Percentiles rank a stretch among this genome's conserved stretches.
phyloP scores from a whole-genome alignment of 2,797 vertebrate species.

The Catharus ustulatus region DNA sequence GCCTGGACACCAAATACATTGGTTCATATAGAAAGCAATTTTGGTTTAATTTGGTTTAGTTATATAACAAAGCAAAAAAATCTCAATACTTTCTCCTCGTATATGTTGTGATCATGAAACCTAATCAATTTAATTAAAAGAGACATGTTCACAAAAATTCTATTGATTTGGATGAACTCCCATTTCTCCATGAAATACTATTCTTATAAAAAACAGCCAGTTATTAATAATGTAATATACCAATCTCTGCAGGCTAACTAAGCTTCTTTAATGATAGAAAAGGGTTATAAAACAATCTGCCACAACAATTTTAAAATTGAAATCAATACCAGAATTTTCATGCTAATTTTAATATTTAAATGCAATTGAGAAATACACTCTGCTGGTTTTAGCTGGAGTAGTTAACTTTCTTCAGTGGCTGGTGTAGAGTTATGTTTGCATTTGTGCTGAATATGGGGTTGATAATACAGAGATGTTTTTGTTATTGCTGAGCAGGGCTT shows the following conservation, averaged over 20 bases:
- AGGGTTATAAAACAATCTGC: not conserved
- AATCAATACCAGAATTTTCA: not conserved
- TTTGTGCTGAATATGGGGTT: not conserved
- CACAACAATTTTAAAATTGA: not conserved
- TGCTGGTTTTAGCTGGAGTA: not conserved
- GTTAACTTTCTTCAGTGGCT: not conserved
- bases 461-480: not conserved
- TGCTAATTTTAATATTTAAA: not conserved
- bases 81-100: not conserved
- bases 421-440: not conserved
- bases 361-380: not conserved
- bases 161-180: not conserved
- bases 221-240: not conserved
- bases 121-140: not conserved
- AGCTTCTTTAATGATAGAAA: not conserved
- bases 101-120: not conserved
- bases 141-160: not conserved
- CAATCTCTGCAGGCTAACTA: not conserved
- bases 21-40: not conserved
- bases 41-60: not conserved
- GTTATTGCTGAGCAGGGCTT: not conserved
- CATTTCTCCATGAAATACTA: not conserved
- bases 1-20: not conserved
- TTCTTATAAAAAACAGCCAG: not conserved
- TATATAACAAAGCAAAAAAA: not conserved